Base-by-base conservation (phyloP, 2,888 invertebrate genomes). In the Vandiemenella viatica region DNA sequence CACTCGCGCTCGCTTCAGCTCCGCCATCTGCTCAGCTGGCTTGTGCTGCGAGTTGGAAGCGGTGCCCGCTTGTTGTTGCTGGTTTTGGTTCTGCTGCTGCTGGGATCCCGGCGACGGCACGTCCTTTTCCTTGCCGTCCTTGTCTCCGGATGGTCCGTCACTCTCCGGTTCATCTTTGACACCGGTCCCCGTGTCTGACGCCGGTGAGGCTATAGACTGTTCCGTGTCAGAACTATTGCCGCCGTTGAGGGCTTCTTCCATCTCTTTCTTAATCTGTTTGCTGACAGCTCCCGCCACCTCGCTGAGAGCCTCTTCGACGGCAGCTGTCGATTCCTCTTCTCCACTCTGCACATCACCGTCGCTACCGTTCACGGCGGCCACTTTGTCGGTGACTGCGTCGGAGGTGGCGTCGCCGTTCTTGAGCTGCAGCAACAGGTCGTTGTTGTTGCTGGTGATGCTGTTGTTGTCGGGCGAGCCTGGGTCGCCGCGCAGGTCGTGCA, bases 1-100 rank as follows among this genome's bases (percentile, higher is more conserved):
- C 56, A 93, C 91, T 58, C 93, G 80, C 40, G 91, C 91, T 59
- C 91, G 81, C 69, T 93, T 93, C 62, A 87, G 80, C 65, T 89
- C 89, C 65, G 89, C 89, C 50, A 58, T 56, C 49, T 58, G 58
- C 8, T 46, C 32, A 10, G 32, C 32, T 40, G 38, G 47, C 42
- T 45, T 51, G 13, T 32, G 32, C 32, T n/a, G 20, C 18, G 20
- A 6, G 17, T 19, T 13, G 8, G 19, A n/a, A 10, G 20, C 18
- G 42, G 18, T 4, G 17, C 40, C 40, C 13, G 19, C 6, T 13
- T 13, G 19, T 18, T n/a, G 19, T 10, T 20, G 19, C 5, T 16
- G n/a, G 20, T 20, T n/a, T 19, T n/a, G n/a, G 20, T 20, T 13
- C 6, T 20, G 20, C 42, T 42, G 42, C 15, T n/a, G 17, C 15